phyloP scores from a whole-genome alignment of 2,113 vertebrate species.

The Oreochromis niloticus region DNA sequence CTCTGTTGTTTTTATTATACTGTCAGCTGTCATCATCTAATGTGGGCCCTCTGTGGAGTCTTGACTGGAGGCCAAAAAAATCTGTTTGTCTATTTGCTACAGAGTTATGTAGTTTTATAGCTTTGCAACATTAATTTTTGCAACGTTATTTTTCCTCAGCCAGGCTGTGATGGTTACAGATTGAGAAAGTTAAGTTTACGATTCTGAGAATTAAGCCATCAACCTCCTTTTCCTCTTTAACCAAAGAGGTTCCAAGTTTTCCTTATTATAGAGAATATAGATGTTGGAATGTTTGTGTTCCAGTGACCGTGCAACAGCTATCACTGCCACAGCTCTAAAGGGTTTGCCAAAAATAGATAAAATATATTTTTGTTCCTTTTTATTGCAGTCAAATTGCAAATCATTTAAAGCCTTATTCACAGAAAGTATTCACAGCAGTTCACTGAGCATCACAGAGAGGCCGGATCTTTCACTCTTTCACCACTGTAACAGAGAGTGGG shows the following conservation, averaged over 20 bases:
- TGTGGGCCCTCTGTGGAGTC: background rate
- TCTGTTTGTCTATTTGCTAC: background rate
- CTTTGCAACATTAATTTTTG: background rate
- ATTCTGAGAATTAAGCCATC: background rate
- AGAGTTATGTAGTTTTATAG: background rate
- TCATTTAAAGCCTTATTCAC: background rate
- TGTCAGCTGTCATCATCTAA: background rate
- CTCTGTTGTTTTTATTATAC: constrained; percentile 13
- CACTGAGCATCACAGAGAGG: background rate
- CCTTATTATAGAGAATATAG: background rate
- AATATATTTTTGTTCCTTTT: background rate
- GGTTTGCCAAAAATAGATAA: background rate
- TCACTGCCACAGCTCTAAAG: background rate
- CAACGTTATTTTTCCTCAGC: background rate
- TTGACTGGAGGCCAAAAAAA: background rate
- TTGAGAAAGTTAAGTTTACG: background rate
- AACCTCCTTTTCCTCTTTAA: background rate
- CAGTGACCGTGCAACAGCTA: background rate
- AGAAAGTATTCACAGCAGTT: background rate
- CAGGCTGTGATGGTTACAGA: background rate
- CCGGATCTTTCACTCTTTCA: background rate
- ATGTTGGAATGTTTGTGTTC: background rate
- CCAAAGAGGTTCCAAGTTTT: background rate
- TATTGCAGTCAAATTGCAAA: background rate
- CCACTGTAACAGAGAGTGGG: background rate